Conservation (phyloP, 1,140 invertebrate species). For the Carposina sasakii region DNA sequence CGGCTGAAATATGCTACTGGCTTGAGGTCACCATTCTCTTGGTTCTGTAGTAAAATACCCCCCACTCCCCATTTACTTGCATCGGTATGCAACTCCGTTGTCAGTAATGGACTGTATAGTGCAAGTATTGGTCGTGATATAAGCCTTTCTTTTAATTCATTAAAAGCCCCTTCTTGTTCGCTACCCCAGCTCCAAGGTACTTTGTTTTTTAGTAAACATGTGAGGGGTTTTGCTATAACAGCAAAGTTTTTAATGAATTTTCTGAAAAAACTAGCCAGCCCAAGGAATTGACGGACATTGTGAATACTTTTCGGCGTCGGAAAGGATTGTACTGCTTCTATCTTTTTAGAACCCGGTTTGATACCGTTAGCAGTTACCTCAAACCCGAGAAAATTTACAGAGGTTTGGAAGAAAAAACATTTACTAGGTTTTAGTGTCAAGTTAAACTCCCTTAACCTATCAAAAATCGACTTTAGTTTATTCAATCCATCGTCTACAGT, state of each 20-base stretch:
- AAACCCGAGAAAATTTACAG: slow-evolving; percentile 30
- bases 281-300: slow-evolving; percentile 47
- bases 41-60: slow-evolving; percentile 10
- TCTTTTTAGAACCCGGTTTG: slow-evolving; percentile 19
- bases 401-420: slow-evolving; percentile 29
- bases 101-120: slow-evolving; percentile 2
- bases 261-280: slow-evolving; percentile 40
- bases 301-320: slow-evolving; percentile 31
- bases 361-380: slow-evolving; percentile 21
- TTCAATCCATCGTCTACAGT: slow-evolving; percentile 3
- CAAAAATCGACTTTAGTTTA: slow-evolving; percentile 29
- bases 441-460: slow-evolving; percentile 15
- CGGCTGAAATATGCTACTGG: slow-evolving; percentile 23
- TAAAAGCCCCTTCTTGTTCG: slow-evolving; percentile 4
- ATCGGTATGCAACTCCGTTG: slow-evolving; percentile 10
- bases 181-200: slow-evolving; percentile 5
- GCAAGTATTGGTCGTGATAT: slow-evolving; percentile 8
- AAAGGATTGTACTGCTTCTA: slow-evolving; percentile 23
- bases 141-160: slow-evolving; percentile 3
- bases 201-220: slow-evolving; percentile 12
- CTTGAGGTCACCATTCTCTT: slow-evolving; percentile 9
- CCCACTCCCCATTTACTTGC: slow-evolving; percentile 12
- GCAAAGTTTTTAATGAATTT: slow-evolving; percentile 35
- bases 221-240: slow-evolving; percentile 23
- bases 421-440: slow-evolving; percentile 35